phyloP scores from a whole-genome alignment of 2,888 invertebrate species.

The Ditylenchus weischeri region DNA sequence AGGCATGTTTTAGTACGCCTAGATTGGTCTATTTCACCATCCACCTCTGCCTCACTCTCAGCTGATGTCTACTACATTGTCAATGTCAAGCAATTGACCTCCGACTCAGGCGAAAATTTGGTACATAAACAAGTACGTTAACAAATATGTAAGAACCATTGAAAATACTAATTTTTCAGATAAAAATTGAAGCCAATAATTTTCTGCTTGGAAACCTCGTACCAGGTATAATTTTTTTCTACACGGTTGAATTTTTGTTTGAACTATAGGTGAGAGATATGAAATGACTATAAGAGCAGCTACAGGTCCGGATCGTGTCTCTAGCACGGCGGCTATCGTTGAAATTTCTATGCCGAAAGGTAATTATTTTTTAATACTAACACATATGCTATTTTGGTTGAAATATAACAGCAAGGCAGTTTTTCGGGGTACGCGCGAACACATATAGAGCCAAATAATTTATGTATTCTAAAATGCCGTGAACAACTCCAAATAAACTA shows the following conservation, averaged over 20 bases:
- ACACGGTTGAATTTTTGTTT: neutral
- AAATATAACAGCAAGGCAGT: no score
- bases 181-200: slow-evolving; percentile 50
- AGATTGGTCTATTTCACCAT: slow-evolving; percentile 44
- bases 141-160: neutral
- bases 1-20: slow-evolving; percentile 35
- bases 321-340: slow-evolving; percentile 54
- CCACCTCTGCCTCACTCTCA: neutral
- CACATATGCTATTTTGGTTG: no score
- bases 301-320: slow-evolving; percentile 34
- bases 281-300: slow-evolving; percentile 56
- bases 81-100: slow-evolving; percentile 54
- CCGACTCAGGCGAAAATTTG: slow-evolving; percentile 38
- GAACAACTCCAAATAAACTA: no score
- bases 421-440: no score
- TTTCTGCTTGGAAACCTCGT: slow-evolving; percentile 51
- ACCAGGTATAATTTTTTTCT: slow-evolving; percentile 31
- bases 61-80: slow-evolving; percentile 51
- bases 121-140: slow-evolving; percentile 24
- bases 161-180: slow-evolving; percentile 33
- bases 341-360: slow-evolving; percentile 55
- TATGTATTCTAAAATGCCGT: no score
- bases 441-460: no score
- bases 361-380: neutral
- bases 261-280: slow-evolving; percentile 30